Percentiles rank a stretch among this genome's conserved stretches.
Evolutionary conservation across 2,113 vertebrate species (phyloP).

Genomic region (Anguilla rostrata): DNA sequence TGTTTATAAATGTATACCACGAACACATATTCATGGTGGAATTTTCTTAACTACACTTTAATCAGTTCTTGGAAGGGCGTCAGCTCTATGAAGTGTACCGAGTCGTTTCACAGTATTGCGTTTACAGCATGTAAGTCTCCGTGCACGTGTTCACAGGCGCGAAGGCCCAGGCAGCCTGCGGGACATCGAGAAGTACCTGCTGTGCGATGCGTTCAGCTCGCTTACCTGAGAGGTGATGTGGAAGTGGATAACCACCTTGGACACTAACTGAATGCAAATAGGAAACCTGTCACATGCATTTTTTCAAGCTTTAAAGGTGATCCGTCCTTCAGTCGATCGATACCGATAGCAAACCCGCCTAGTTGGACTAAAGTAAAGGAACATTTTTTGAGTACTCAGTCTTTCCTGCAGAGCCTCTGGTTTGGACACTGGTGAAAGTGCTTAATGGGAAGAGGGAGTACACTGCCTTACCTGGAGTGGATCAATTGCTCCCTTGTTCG

Average conservation of each 20-base stretch:
- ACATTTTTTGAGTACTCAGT: not conserved
- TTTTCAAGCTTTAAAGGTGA: not conserved
- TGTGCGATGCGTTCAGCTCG: not conserved
- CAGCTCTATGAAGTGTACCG: no score
- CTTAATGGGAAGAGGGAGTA: constrained; percentile 6
- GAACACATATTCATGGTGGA: no score
- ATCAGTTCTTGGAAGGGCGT: no score
- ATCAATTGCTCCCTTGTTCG: not conserved
- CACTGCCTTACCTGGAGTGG: not conserved
- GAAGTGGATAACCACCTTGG: not conserved
- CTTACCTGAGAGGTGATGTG: not conserved
- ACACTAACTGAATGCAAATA: constrained; percentile 16
- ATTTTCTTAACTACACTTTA: no score
- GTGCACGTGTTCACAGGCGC: no score
- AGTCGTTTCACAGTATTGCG: no score
- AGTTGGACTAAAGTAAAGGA: not conserved
- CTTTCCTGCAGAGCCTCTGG: not conserved
- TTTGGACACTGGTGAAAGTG: not conserved
- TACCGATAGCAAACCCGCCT: not conserved
- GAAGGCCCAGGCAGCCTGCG: no score
- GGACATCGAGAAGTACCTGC: not conserved
- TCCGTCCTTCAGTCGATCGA: constrained; percentile 8
- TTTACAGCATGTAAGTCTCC: no score
- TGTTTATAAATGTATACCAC: no score
- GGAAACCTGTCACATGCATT: not conserved